These are phyloP conservation scores for Microtus oregoni DNA, from an alignment of 2,113 vertebrate genomes.

Conservation along the genomic window DNA sequence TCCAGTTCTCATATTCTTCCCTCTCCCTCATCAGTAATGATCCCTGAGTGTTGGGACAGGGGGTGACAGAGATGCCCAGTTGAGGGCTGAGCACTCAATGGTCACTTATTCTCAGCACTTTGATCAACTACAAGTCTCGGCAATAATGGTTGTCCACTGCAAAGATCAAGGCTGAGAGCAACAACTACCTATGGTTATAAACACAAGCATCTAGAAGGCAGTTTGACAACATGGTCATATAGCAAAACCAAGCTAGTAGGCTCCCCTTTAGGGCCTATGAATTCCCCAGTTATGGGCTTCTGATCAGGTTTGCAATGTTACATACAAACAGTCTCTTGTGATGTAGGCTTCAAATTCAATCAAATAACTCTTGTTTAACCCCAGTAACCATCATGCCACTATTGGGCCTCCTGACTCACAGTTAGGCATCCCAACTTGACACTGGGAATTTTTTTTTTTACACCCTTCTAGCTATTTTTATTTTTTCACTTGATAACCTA, in stretches of 20 bases:
- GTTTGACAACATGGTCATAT: neutral
- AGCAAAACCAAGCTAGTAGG: neutral
- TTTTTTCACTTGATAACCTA: neutral
- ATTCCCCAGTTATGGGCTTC: neutral
- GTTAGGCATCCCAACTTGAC: neutral
- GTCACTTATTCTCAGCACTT: neutral
- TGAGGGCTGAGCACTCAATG: neutral
- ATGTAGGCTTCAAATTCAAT: neutral
- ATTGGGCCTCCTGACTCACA: neutral
- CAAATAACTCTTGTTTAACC: neutral
- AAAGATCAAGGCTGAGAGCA: neutral
- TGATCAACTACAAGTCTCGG: neutral
- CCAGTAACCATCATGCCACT: neutral
- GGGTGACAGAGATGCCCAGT: neutral
- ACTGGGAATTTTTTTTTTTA: no score
- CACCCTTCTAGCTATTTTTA: no score
- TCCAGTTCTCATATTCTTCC: neutral
- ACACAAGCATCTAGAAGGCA: neutral
- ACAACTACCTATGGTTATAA: neutral
- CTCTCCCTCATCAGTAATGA: neutral
- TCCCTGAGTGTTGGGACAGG: neutral
- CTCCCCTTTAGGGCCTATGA: neutral
- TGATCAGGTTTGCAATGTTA: neutral
- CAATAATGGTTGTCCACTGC: neutral
- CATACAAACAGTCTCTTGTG: neutral